Evolutionary conservation across 2,888 invertebrate species (phyloP), one percentile per base, ranked within the genome.

Genomic region (Eupithecia pulchellata): DNA sequence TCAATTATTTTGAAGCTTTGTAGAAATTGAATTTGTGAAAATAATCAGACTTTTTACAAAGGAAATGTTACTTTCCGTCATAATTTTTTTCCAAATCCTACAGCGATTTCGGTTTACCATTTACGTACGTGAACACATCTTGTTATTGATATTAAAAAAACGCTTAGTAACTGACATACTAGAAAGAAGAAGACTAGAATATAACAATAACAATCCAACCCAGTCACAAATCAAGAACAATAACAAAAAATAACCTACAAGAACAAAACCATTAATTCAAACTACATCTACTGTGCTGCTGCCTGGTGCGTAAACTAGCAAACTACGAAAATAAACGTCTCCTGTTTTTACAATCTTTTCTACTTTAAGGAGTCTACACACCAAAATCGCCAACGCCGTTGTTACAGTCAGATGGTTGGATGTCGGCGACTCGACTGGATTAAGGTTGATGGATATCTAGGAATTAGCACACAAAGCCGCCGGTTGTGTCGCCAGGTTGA

Each of bases 201-300:
- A 20, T 0, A 52, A 25, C 25, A 52, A 11, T 25, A 52, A 52
- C 25, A 52, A 25, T 20, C 52, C 20, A 47, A 47, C 47, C 47
- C 25, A 25, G 20, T 52, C 9, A 52, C 52, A 52, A 52, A 52
- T 52, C 52, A 25, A 52, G 25, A 57, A 29, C 29, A 57, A 57
- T 29, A 57, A 57, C 29, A 57, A 25, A 52, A 17, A 11, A 29
- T 29, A 30, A 27, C 55, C 55, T 17, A 55, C 29, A 57, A 57
- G 29, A 57, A 57, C 14, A 57, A 27, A 57, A 29, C 27, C 57
- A 27, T 14, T 29, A 17, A 57, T 20, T 25, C 25, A 52, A 52
- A 52, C 52, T 52, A 25, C 11, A 57, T 17, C 57, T 57, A 57
- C 57, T 8, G 57, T 57, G 57, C 57, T 29, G 29, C 57, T 29